Conservation (phyloP, 2,888 invertebrate species). For the Calameuta filiformis region DNA sequence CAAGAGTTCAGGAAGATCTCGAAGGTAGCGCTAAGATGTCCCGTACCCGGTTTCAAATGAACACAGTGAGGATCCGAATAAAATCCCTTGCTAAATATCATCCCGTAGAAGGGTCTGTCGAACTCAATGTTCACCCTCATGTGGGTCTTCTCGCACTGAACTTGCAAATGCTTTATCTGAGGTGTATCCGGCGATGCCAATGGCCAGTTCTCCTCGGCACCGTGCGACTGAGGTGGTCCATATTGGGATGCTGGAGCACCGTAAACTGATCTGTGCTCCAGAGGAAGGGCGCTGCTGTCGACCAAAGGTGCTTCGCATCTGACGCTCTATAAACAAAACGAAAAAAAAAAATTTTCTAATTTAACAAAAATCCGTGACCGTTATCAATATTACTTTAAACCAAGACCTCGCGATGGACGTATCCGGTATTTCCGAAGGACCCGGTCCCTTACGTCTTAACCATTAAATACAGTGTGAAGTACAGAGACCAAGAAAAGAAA, state of each 20-base stretch:
- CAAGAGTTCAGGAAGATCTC: conserved; percentile 94
- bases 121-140: conserved; percentile 96
- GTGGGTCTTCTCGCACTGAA: conserved; percentile 95
- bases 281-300: conserved; percentile 83
- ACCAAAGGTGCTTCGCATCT: conserved; percentile 81
- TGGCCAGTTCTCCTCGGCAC: conserved; percentile 88
- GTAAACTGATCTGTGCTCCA: conserved; percentile 83
- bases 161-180: conserved; percentile 92
- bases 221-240: conserved; percentile 68
- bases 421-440: conserved; percentile 3
- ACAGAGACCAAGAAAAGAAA: background rate
- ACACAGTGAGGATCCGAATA: conserved; percentile 93
- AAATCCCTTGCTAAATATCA: conserved; percentile 95
- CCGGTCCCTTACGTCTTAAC: background rate
- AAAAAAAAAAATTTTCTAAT: background rate
- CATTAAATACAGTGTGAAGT: background rate
- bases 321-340: conserved; percentile 73
- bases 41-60: conserved; percentile 90
- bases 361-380: background rate
- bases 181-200: conserved; percentile 89
- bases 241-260: conserved; percentile 67
- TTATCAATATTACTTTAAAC: background rate
- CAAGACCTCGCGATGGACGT: background rate
- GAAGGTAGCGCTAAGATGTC: conserved; percentile 90
- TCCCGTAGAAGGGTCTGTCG: conserved; percentile 93